Percentiles rank a stretch among this genome's conserved stretches.
Evolutionary conservation across 2,888 invertebrate genomes (phyloP).

Genomic region (Smittia aterrima): DNA sequence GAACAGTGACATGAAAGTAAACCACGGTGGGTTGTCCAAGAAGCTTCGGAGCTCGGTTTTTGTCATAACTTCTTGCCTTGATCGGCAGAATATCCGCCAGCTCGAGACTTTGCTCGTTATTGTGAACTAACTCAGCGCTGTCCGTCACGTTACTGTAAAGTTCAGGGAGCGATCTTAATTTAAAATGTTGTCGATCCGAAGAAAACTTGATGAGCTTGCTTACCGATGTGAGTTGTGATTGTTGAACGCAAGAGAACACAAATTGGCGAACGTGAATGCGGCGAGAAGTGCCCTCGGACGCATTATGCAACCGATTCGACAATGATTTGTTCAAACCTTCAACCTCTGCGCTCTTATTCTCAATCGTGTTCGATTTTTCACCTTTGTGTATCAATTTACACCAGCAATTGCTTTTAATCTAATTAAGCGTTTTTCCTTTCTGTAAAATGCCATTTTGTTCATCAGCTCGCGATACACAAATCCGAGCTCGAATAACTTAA

Average conservation of each 20-base stretch:
- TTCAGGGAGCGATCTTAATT: conserved; percentile 29
- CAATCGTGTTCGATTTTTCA: too few species aligned
- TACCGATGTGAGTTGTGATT: not conserved
- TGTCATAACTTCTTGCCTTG: conserved; percentile 83
- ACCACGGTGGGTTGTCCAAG: conserved; percentile 84
- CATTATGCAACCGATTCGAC: not conserved
- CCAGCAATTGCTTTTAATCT: not conserved
- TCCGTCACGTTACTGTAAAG: conserved; percentile 50
- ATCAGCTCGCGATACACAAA: too few species aligned
- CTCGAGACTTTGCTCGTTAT: conserved; percentile 66
- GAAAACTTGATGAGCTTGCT: not conserved
- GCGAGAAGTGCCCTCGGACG: not conserved
- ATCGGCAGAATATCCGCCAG: conserved; percentile 81
- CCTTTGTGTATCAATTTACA: not conserved
- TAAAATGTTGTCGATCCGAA: not conserved
- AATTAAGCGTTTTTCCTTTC: not conserved
- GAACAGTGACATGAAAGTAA: conserved; percentile 86
- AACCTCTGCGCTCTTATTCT: too few species aligned
- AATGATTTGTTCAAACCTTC: too few species aligned
- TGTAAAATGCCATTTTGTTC: too few species aligned
- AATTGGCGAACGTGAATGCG: not conserved
- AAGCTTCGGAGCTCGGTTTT: conserved; percentile 83
- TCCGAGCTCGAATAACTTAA: too few species aligned
- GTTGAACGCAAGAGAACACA: not conserved
- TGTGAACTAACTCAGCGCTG: conserved; percentile 53